These are phyloP conservation scores for Perodicticus potto DNA, from an alignment of 2,797 vertebrate genomes.

Conservation along the genomic window DNA sequence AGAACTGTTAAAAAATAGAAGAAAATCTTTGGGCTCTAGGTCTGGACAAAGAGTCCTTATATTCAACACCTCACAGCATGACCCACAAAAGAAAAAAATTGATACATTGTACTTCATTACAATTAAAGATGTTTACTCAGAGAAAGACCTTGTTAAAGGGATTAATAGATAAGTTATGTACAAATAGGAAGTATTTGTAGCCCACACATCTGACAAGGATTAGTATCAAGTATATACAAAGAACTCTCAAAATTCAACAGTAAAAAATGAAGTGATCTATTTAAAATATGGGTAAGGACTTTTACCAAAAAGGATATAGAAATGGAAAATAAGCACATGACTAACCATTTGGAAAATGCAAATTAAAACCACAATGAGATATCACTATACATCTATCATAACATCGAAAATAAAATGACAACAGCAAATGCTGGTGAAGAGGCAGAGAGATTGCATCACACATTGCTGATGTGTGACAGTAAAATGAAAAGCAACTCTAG, in stretches of 20 bases:
- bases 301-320: not conserved
- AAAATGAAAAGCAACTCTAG: not conserved
- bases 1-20: not conserved
- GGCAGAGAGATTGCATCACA: not conserved
- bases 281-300: not conserved
- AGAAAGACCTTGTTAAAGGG: not conserved
- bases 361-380: not conserved
- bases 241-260: not conserved
- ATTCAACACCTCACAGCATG: not conserved
- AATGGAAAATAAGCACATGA: not conserved
- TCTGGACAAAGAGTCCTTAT: not conserved
- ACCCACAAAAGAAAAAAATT: not conserved
- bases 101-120: not conserved
- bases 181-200: not conserved
- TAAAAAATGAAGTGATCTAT: not conserved
- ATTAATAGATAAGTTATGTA: not conserved
- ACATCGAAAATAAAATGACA: not conserved
- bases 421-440: not conserved
- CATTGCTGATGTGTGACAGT: not conserved
- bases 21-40: not conserved
- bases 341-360: not conserved
- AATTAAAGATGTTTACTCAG: not conserved
- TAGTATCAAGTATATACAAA: not conserved
- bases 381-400: not conserved
- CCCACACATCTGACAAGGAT: not conserved